Evolutionary conservation across 2,797 vertebrate species (phyloP).

Genomic region (Heliangelus exortis): DNA sequence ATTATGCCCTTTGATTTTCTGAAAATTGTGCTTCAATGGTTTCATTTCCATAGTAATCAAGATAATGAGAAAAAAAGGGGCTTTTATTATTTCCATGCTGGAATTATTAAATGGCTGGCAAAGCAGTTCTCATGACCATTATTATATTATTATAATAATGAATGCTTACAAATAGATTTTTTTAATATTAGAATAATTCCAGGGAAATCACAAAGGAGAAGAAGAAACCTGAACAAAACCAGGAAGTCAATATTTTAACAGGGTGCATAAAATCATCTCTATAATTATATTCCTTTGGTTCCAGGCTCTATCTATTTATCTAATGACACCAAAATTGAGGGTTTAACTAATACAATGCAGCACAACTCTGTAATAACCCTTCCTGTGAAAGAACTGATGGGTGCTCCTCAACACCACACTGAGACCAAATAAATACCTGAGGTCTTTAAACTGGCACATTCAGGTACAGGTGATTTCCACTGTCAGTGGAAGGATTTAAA

Average conservation of each 20-base stretch:
- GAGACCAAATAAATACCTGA: neutral
- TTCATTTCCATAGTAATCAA: neutral
- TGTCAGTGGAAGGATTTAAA: neutral
- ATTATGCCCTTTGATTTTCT: neutral
- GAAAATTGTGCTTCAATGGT: neutral
- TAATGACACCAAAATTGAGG: neutral
- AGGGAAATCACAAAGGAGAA: neutral
- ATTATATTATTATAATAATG: too few species aligned
- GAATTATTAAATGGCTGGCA: neutral
- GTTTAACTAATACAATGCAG: neutral
- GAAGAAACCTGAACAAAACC: neutral
- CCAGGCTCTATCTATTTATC: neutral
- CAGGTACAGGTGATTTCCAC: neutral
- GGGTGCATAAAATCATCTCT: neutral
- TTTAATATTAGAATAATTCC: neutral
- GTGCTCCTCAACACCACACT: neutral
- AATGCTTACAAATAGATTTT: too few species aligned
- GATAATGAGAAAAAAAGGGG: neutral
- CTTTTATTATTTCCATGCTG: rapidly evolving
- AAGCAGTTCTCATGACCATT: neutral
- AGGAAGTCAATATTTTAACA: neutral
- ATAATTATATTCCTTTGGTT: neutral
- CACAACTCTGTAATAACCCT: neutral
- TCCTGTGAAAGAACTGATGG: neutral
- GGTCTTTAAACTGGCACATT: neutral